Base-by-base conservation (phyloP, 2,888 invertebrate genomes). In the Sinotaia quadrata region DNA sequence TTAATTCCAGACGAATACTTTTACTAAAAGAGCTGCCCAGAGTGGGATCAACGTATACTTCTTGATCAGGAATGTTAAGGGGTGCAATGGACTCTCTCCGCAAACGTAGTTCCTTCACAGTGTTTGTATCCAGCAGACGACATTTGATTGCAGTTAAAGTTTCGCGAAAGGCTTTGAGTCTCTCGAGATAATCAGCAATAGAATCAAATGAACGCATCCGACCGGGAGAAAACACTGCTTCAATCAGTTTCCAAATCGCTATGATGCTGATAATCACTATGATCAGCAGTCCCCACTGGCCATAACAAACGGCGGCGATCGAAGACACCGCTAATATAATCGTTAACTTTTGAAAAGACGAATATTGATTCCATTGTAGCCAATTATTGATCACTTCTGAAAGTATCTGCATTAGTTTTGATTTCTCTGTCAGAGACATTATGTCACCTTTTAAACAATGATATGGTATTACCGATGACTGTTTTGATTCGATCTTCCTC, bases 1-100 rank as follows among this genome's bases (percentile, higher is more conserved):
- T 73, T 10, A 73, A 34, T 27, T 73, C 72, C 41, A 67, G 24
- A 21, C 52, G 49, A 27, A 68, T 57, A 24, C 34, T 54, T 54
- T 65, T 65, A 12, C 44, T 52, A 24, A 65, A 65, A 44, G 15
- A 24, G 54, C 56, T 56, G 65, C 65, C 54, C 29, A 41, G 15
- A 24, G 44, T 24, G 1, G 56, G 47, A 12, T 65, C 65, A 24
- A 54, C 24, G 33, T 56, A 54, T 4, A 65, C 54, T 21, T 65
- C 65, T n/a, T 56, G 31, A 47, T 65, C 65, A 29, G 65, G 65
- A 54, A 65, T 65, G 41, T 54, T 37, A 33, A 56, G 29, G 4
- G 56, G 47, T 18, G 65, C 65, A 12, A 65, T 65, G 10, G 65
- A 65, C 47, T 65, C 65, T 54, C 65, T 65, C 8, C 65, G 21